Percentiles rank a stretch among this genome's conserved stretches.
phyloP scores from a whole-genome alignment of 2,888 invertebrate species.

The Sericinus montela region DNA sequence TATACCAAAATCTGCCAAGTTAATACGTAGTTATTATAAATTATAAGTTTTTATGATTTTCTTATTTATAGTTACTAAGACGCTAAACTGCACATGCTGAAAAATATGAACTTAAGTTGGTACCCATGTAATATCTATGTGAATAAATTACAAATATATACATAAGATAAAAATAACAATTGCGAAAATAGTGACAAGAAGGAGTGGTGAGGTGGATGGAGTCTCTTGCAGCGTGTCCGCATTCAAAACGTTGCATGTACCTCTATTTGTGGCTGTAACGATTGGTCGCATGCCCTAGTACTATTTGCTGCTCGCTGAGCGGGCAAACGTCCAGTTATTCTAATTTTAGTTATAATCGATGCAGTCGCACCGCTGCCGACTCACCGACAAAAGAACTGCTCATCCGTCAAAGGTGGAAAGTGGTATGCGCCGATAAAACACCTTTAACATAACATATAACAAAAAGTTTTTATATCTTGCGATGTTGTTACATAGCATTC shows the following conservation, averaged over 20 bases:
- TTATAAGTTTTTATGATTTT: too few relatives aligned
- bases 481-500: too few relatives aligned
- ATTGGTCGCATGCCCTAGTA: slow-evolving; percentile 78
- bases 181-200: too few relatives aligned
- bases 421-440: slow-evolving; percentile 20
- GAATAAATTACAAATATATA: too few relatives aligned
- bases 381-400: slow-evolving; percentile 65
- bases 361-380: slow-evolving; percentile 63
- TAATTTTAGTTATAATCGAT: slow-evolving; percentile 79
- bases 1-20: too few relatives aligned
- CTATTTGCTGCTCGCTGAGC: slow-evolving; percentile 71
- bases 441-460: neutral
- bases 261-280: slow-evolving; percentile 63
- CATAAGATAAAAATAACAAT: too few relatives aligned
- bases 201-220: slow-evolving; percentile 32
- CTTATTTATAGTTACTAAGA: too few relatives aligned
- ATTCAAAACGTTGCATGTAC: slow-evolving; percentile 55
- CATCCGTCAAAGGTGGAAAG: slow-evolving; percentile 51
- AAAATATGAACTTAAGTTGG: too few relatives aligned
- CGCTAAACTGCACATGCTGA: too few relatives aligned
- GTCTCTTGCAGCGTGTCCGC: slow-evolving; percentile 55
- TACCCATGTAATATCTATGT: too few relatives aligned
- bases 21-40: too few relatives aligned
- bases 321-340: slow-evolving; percentile 79
- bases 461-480: too few relatives aligned